Evolutionary conservation across 2,113 vertebrate genomes (phyloP).

Genomic region (Channa argus): DNA sequence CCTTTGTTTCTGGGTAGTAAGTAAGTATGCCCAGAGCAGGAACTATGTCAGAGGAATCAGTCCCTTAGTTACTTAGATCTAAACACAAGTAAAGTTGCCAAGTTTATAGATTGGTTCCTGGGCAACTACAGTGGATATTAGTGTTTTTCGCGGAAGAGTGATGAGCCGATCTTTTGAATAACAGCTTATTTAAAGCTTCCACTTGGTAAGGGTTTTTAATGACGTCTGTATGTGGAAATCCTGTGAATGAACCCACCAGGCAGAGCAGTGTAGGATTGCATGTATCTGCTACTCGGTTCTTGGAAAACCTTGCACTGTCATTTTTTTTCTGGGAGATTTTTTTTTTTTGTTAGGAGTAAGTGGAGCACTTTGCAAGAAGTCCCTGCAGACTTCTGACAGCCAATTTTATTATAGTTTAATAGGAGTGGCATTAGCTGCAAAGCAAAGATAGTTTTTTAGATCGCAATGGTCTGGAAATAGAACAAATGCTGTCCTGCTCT

Average conservation of each 20-base stretch:
- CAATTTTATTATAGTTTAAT: conserved; percentile 60
- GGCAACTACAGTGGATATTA: too few relatives aligned
- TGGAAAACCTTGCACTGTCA: conserved; percentile 18
- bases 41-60: too few relatives aligned
- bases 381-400: conserved; percentile 52
- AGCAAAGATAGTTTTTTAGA: conserved; percentile 53
- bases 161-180: too few relatives aligned
- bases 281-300: neutral
- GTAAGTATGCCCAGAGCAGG: too few relatives aligned
- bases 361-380: conserved; percentile 43
- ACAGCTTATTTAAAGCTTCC: neutral
- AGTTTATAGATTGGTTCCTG: too few relatives aligned
- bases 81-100: too few relatives aligned
- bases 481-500: conserved; percentile 53
- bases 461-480: conserved; percentile 67
- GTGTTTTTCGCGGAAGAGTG: too few relatives aligned
- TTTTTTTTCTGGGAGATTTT: conserved; percentile 26
- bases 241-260: neutral
- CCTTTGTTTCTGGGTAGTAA: too few relatives aligned
- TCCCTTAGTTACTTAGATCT: too few relatives aligned
- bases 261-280: neutral
- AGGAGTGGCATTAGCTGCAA: conserved; percentile 43
- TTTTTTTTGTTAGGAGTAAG: conserved; percentile 57
- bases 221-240: conserved; percentile 1
- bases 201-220: conserved; percentile 1